Evolutionary conservation across 2,888 invertebrate species (phyloP), one percentile per base, ranked within the genome.

Genomic region (Dasypolia templi): DNA sequence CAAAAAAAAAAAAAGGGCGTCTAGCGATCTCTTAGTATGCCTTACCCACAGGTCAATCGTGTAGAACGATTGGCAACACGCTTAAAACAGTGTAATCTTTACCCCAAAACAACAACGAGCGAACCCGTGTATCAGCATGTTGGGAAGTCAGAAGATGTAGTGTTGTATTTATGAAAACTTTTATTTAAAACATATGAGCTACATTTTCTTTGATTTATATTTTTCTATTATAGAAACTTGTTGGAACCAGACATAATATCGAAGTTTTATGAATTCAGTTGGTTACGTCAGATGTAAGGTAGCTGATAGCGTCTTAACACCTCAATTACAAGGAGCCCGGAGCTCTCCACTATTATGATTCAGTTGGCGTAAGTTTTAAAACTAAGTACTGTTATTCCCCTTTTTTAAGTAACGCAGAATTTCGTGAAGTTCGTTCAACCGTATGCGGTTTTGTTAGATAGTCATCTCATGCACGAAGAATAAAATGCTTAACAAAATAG

Each of bases 401-500:
- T 22, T 3, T 64, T 55, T 32, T 11, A 51, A 14, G 26, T 4
- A 1, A 22, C 17, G 11, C 14, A 26, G 11, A 26, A 63, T 66
- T 77, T 71, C 12, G 22, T 14, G 3, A 14, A 70, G 77, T 71
- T 71, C 46, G 7, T 82, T 77, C 62, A 66, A 66, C 82, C 19
- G 35, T 7, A 3, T 70, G 65, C n/a, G 56, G 56, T 56, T 65
- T 80, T 35, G 17, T 77, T 58, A 29, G n/a, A 56, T 35, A 82
- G 39, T 70, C 79, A 51, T 26, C 22, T 46, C 65, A 22, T 29
- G 77, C 19, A 63, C 12, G 42, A 66, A 77, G 65, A 77, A 63
- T 68, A 62, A 77, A 39, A 65, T 39, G 44, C 35, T 32, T 19
- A 81, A 51, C 44, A 75, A 67, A 46, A 55, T 19, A n/a, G n/a